Percentiles rank a stretch among this genome's conserved stretches.
Evolutionary conservation across 2,113 vertebrate species (phyloP).

Genomic region (Chaenogobius annularis): DNA sequence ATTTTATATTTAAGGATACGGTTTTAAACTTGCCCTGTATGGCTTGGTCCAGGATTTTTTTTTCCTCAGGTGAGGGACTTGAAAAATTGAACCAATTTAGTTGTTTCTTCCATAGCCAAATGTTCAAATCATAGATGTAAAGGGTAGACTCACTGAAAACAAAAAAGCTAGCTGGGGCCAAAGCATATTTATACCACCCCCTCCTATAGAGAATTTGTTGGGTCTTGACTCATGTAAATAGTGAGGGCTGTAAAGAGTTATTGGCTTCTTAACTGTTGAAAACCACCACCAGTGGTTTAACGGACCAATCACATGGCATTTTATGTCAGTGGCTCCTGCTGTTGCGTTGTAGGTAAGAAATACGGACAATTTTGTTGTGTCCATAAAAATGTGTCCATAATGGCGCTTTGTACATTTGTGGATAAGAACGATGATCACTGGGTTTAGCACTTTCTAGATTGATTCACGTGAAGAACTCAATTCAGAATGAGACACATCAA

Average conservation of each 20-base stretch:
- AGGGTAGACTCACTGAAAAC: conserved; percentile 63
- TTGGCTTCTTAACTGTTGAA: conserved; percentile 60
- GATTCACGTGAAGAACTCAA: too few species aligned
- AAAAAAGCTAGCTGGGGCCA: conserved; percentile 26
- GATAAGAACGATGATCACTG: too few species aligned
- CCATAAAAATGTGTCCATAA: too few species aligned
- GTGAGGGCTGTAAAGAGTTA: conserved; percentile 63
- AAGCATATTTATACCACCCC: conserved; percentile 50
- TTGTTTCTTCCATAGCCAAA: conserved; percentile 69
- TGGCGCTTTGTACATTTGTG: too few species aligned
- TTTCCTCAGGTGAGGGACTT: conserved; percentile 73
- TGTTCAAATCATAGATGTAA: conserved; percentile 65
- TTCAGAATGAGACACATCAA: too few species aligned
- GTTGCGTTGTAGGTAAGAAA: too few species aligned
- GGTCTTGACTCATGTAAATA: conserved; percentile 67
- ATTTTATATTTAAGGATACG: too few species aligned
- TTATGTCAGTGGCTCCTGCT: too few species aligned
- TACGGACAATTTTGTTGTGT: too few species aligned
- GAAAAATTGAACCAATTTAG: conserved; percentile 76
- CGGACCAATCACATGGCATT: conserved; percentile 61
- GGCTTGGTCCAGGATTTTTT: conserved; percentile 71
- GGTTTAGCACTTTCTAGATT: too few species aligned
- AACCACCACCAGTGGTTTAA: conserved; percentile 35
- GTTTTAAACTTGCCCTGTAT: conserved; percentile 44
- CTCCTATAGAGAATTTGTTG: conserved; percentile 47